phyloP scores from a whole-genome alignment of 2,797 vertebrate species.

The Arrhamphus sclerolepis region DNA sequence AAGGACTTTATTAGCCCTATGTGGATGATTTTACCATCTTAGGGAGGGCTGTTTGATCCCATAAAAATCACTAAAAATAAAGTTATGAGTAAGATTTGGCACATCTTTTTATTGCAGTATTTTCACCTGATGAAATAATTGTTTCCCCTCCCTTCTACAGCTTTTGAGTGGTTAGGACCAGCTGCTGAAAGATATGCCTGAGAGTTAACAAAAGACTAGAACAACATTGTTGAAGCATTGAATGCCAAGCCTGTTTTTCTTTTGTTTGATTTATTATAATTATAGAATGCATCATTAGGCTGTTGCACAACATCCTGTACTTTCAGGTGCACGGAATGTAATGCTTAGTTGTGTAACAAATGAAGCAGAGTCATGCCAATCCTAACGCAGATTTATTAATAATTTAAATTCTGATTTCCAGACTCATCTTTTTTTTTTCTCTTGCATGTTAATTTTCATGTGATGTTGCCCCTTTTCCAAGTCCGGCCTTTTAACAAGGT shows the following conservation, averaged over 20 bases:
- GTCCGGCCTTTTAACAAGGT: too few relatives aligned
- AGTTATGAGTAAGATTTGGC: slow-evolving; percentile 1
- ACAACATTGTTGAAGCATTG: slow-evolving; percentile 13
- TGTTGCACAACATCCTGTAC: slow-evolving; percentile 36
- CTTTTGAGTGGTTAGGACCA: background rate
- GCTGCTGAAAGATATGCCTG: slow-evolving; percentile 2
- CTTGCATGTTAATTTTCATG: too few relatives aligned
- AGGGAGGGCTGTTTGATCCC: slow-evolving; percentile 28
- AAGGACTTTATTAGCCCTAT: slow-evolving; percentile 25
- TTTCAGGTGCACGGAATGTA: slow-evolving; percentile 31
- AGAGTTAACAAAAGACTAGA: slow-evolving; percentile 8
- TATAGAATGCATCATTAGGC: slow-evolving; percentile 32
- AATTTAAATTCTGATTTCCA: too few relatives aligned
- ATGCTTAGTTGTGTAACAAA: slow-evolving; percentile 30
- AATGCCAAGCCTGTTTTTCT: slow-evolving; percentile 25
- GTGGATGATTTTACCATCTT: slow-evolving; percentile 37
- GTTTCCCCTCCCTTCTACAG: too few relatives aligned
- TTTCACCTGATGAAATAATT: slow-evolving; percentile 9
- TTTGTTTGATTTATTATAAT: slow-evolving; percentile 34
- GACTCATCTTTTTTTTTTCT: too few relatives aligned
- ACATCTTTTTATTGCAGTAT: slow-evolving; percentile 11
- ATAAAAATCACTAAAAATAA: slow-evolving; percentile 33
- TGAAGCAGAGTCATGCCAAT: slow-evolving; percentile 2
- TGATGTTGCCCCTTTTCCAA: too few relatives aligned
- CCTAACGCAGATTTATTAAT: too few relatives aligned